These are phyloP conservation scores for Temnothorax nylanderi DNA, from an alignment of 1,140 invertebrate genomes.

Conservation along the genomic window DNA sequence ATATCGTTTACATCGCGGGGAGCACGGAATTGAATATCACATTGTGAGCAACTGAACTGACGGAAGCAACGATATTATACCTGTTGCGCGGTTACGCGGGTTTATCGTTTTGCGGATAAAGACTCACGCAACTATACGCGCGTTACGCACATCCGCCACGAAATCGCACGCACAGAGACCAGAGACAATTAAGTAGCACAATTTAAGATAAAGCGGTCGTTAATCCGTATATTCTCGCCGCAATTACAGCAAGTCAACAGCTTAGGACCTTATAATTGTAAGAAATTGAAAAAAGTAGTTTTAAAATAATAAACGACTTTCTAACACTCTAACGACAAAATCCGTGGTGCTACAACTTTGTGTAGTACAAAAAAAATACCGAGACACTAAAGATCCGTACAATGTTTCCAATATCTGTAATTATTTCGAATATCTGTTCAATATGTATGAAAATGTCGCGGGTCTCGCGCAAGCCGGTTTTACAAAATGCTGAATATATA, in stretches of 20 bases:
- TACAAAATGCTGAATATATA: neutral
- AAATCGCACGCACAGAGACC: neutral
- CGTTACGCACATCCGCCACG: neutral
- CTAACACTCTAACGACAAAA: neutral
- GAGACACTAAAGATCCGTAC: neutral
- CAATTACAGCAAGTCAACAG: neutral
- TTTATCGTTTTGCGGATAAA: constrained; percentile 8
- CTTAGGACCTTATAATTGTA: neutral
- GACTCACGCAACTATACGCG: neutral
- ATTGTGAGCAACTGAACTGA: neutral
- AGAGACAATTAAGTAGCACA: neutral
- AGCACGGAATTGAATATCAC: constrained; percentile 33
- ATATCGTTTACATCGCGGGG: neutral
- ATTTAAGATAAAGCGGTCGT: constrained; percentile 3
- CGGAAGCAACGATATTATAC: neutral
- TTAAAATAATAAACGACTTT: too few species aligned
- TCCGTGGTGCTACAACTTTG: neutral
- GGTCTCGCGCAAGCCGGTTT: neutral
- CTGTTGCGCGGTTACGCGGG: constrained; percentile 14
- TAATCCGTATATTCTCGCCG: neutral
- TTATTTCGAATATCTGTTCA: neutral
- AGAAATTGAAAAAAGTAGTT: neutral
- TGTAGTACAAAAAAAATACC: neutral
- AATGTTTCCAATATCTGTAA: neutral
- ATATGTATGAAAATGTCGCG: neutral